phyloP scores from a whole-genome alignment of 1,140 invertebrate species.

The Macrocentrus cingulum region DNA sequence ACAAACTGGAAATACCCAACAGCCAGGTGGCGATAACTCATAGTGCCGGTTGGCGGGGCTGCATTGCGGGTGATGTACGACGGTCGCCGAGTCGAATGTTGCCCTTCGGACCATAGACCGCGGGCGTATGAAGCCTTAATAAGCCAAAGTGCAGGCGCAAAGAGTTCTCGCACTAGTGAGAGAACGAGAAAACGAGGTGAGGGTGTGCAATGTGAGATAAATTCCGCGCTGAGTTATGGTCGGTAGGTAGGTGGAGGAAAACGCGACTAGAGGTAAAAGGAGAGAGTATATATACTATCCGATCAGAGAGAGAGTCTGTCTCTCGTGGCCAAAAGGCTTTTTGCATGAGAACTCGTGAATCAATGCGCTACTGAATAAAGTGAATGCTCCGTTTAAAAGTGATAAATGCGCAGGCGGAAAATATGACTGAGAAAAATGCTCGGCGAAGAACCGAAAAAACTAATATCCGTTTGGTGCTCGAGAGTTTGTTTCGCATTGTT shows the following conservation, averaged over 20 bases:
- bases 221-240: background rate
- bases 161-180: background rate
- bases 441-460: slow-evolving; percentile 32
- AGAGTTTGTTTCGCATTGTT: slow-evolving; percentile 38
- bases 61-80: slow-evolving; percentile 38
- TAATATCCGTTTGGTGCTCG: slow-evolving; percentile 34
- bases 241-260: background rate
- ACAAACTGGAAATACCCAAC: background rate
- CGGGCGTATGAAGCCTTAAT: slow-evolving; percentile 21
- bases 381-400: slow-evolving; percentile 14
- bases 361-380: slow-evolving; percentile 17
- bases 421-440: slow-evolving; percentile 36
- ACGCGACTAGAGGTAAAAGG: background rate
- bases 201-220: background rate
- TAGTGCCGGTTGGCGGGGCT: slow-evolving; percentile 22
- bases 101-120: no score
- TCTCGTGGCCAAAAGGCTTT: slow-evolving; percentile 17
- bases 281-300: background rate
- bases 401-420: slow-evolving; percentile 33
- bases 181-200: background rate
- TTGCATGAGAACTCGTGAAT: slow-evolving; percentile 26
- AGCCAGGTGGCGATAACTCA: slow-evolving; percentile 32
- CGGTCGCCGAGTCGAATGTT: no score
- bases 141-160: slow-evolving; percentile 30
- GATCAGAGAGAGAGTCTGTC: background rate